phyloP scores from a whole-genome alignment of 2,113 vertebrate species.

The Centropristis striata region DNA sequence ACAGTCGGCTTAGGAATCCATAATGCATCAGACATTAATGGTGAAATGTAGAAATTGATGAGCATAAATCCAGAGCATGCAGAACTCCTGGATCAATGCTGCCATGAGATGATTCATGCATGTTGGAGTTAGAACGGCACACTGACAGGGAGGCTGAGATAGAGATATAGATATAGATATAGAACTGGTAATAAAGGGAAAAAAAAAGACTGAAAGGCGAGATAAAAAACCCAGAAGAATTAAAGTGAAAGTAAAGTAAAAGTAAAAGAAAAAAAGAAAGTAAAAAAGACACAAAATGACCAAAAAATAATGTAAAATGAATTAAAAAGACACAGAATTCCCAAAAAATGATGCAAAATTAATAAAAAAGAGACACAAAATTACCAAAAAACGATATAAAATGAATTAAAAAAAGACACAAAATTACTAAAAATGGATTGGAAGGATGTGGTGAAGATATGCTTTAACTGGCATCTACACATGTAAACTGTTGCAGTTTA shows the following conservation, averaged over 20 bases:
- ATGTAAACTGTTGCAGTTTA: constrained; percentile 17
- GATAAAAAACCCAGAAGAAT: background rate
- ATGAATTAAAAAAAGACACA: too few species aligned
- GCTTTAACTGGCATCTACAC: too few species aligned
- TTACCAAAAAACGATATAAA: too few species aligned
- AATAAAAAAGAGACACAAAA: too few species aligned
- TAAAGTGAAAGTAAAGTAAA: background rate
- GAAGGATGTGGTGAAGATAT: too few species aligned
- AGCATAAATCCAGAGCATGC: constrained; percentile 33
- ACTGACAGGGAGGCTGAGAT: constrained; percentile 13
- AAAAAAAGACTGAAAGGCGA: background rate
- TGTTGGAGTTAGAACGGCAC: constrained; percentile 13
- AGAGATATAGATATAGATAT: background rate
- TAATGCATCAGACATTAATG: background rate
- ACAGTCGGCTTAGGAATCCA: background rate
- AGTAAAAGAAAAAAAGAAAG: too few species aligned
- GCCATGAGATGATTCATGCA: constrained; percentile 23
- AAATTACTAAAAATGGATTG: too few species aligned
- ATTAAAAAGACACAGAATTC: too few species aligned
- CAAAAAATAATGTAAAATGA: too few species aligned
- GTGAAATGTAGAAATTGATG: background rate
- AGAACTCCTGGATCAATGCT: constrained; percentile 14
- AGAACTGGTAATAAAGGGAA: background rate
- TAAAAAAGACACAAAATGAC: too few species aligned
- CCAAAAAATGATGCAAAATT: too few species aligned